Evolutionary conservation across 2,797 vertebrate species (phyloP).

Genomic region (Etheostoma nigrum): DNA sequence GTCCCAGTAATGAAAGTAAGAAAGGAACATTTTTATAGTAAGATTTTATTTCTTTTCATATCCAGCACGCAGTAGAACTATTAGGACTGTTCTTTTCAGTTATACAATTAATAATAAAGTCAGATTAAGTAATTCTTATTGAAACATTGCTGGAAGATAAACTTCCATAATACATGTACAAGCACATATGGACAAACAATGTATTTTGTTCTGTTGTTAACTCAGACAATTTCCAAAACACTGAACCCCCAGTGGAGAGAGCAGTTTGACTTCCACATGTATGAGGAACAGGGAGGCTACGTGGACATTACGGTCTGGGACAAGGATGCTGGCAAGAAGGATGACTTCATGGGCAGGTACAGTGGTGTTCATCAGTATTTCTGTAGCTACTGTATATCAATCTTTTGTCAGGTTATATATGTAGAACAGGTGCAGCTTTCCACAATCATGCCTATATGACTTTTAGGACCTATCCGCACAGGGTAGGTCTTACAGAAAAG

Average conservation of each 20-base stretch:
- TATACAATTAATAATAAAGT: background rate
- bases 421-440: background rate
- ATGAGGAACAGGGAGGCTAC: constrained; percentile 92
- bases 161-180: background rate
- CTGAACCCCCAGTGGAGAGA: constrained; percentile 97
- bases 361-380: background rate
- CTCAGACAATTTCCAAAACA: constrained; percentile 93
- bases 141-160: background rate
- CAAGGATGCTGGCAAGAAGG: constrained; percentile 94
- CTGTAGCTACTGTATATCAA: background rate
- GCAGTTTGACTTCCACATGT: constrained; percentile 98
- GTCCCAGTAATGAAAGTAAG: background rate
- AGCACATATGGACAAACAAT: background rate
- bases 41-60: background rate
- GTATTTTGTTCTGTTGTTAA: constrained; percentile 15
- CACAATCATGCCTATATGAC: background rate
- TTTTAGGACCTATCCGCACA: background rate
- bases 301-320: constrained; percentile 97
- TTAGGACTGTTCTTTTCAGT: background rate
- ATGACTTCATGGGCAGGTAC: constrained; percentile 98
- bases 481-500: background rate
- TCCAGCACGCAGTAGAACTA: background rate
- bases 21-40: background rate
- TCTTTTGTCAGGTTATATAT: background rate
- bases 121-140: background rate